These are phyloP conservation scores for Gallinago paraguaiae DNA, from an alignment of 2,113 vertebrate genomes.

Conservation along the genomic window DNA sequence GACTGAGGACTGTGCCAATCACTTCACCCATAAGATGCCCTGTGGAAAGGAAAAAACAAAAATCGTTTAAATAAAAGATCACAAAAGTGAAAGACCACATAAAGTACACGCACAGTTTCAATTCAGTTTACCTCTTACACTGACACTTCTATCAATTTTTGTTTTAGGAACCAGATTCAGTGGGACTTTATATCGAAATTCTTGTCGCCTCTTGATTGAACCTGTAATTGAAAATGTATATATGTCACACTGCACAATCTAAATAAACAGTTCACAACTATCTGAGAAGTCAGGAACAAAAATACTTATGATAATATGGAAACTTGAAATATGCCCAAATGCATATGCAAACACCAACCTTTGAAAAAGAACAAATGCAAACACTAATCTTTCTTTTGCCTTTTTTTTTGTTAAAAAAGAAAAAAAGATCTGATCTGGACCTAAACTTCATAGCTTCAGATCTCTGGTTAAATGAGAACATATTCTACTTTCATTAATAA, in stretches of 20 bases:
- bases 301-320: neutral
- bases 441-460: neutral
- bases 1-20: constrained; percentile 71
- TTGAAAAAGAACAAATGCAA: neutral
- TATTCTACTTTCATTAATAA: neutral
- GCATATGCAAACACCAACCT: neutral
- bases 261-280: neutral
- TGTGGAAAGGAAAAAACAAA: constrained; percentile 34
- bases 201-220: constrained; percentile 67
- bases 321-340: neutral
- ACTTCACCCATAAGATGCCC: constrained; percentile 84
- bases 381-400: neutral
- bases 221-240: constrained; percentile 65
- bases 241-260: neutral
- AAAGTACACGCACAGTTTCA: neutral
- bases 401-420: neutral
- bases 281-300: neutral
- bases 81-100: neutral
- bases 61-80: neutral
- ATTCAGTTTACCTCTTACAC: constrained; percentile 81
- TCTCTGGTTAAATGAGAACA: neutral
- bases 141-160: constrained; percentile 78
- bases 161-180: constrained; percentile 87
- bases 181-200: constrained; percentile 80
- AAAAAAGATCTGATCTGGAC: neutral